phyloP scores from a whole-genome alignment of 2,797 vertebrate genomes.

The Jordanella pulchra region DNA sequence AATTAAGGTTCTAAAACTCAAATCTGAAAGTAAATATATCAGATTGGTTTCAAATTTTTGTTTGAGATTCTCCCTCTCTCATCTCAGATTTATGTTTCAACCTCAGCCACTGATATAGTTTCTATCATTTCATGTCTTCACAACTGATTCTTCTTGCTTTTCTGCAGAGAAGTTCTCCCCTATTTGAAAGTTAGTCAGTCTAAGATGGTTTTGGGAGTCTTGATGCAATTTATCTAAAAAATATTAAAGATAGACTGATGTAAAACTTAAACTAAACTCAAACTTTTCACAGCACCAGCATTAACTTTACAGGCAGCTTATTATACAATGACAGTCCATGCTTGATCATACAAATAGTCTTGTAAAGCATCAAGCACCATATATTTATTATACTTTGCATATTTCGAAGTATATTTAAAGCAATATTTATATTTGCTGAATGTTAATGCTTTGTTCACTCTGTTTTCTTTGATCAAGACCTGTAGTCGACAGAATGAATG shows the following conservation, averaged over 20 bases:
- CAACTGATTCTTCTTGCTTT: not conserved
- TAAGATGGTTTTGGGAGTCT: not conserved
- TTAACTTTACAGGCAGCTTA: not conserved
- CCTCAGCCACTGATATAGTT: not conserved
- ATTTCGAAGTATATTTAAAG: not conserved
- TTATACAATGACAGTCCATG: not conserved
- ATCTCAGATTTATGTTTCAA: not conserved
- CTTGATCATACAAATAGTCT: not conserved
- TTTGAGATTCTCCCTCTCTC: no score
- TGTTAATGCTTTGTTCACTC: not conserved
- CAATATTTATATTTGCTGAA: not conserved
- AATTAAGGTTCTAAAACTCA: not conserved
- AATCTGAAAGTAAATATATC: not conserved
- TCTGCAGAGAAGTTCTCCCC: not conserved
- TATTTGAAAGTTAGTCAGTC: not conserved
- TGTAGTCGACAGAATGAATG: not conserved
- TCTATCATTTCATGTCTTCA: not conserved
- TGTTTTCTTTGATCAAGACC: not conserved
- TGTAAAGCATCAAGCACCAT: not conserved
- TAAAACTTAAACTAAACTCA: not conserved
- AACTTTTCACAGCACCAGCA: not conserved
- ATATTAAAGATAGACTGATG: no score
- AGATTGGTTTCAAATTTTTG: not conserved
- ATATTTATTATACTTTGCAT: not conserved
- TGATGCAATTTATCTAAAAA: not conserved